Evolutionary conservation across 2,113 vertebrate genomes (phyloP).

Genomic region (Chionis minor): DNA sequence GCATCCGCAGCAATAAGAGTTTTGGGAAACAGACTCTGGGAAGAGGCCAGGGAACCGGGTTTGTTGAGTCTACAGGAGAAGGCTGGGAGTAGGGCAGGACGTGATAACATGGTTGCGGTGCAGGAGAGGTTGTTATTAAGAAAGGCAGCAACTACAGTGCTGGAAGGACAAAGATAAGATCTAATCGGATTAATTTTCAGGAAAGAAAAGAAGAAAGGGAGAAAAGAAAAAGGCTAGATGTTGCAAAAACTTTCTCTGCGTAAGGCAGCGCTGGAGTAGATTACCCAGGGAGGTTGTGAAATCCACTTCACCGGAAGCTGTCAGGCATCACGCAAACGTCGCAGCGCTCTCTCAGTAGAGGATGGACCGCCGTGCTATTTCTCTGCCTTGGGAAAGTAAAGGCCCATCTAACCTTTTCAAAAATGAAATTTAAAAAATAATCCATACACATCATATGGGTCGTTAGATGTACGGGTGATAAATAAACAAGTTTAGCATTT

Average conservation of each 20-base stretch:
- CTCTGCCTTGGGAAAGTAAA: not conserved
- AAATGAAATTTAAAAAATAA: not conserved
- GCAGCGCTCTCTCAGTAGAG: not conserved
- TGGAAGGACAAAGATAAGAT: slow-evolving; percentile 5
- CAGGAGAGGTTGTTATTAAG: not conserved
- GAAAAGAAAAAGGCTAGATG: not conserved
- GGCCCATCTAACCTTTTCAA: not conserved
- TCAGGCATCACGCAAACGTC: not conserved
- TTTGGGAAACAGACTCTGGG: not conserved
- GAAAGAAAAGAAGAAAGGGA: not conserved
- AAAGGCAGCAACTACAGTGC: not conserved
- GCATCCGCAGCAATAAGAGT: not conserved
- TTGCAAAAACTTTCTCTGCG: not conserved
- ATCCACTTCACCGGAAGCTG: not conserved
- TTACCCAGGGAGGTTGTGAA: not conserved
- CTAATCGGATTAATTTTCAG: not conserved
- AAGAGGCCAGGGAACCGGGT: not conserved
- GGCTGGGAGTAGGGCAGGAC: not conserved
- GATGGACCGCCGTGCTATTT: not conserved
- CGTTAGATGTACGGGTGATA: not conserved
- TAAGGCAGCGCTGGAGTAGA: not conserved
- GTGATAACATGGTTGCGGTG: not conserved
- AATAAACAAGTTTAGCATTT: not conserved
- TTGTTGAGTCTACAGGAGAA: slow-evolving; percentile 7
- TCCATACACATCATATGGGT: not conserved